Evolutionary conservation across 1,140 invertebrate species (phyloP).

Genomic region (Heliothis virescens): DNA sequence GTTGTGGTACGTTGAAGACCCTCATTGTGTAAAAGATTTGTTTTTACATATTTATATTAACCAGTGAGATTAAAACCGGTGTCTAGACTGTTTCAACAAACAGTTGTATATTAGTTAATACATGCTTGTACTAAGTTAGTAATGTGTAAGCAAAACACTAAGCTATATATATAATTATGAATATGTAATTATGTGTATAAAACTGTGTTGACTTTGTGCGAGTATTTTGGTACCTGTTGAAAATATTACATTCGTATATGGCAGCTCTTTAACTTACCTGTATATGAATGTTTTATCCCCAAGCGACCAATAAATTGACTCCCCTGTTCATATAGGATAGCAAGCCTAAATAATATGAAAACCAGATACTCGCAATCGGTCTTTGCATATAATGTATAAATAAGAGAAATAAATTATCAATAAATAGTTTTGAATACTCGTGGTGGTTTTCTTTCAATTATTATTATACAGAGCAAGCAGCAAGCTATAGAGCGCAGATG

Average conservation of each 20-base stretch:
- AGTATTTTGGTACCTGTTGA: constrained; percentile 4
- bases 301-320: too few species aligned
- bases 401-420: constrained; percentile 45
- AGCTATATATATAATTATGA: background rate
- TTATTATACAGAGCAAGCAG: too few species aligned
- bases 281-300: too few species aligned
- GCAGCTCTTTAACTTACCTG: too few species aligned
- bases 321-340: too few species aligned
- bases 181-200: constrained; percentile 46
- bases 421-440: constrained; percentile 67
- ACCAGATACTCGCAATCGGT: constrained; percentile 15
- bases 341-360: background rate
- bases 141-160: constrained; percentile 22
- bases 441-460: background rate
- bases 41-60: background rate
- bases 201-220: constrained; percentile 26
- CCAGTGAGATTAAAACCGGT: constrained; percentile 1
- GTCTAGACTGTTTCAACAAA: background rate
- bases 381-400: constrained; percentile 43
- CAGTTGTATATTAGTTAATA: background rate
- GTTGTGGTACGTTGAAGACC: background rate
- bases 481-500: too few species aligned
- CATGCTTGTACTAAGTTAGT: constrained; percentile 18
- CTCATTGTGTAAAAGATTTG: background rate
- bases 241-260: background rate